Conservation (phyloP, 2,888 invertebrate species). For the Conus canariensis region DNA sequence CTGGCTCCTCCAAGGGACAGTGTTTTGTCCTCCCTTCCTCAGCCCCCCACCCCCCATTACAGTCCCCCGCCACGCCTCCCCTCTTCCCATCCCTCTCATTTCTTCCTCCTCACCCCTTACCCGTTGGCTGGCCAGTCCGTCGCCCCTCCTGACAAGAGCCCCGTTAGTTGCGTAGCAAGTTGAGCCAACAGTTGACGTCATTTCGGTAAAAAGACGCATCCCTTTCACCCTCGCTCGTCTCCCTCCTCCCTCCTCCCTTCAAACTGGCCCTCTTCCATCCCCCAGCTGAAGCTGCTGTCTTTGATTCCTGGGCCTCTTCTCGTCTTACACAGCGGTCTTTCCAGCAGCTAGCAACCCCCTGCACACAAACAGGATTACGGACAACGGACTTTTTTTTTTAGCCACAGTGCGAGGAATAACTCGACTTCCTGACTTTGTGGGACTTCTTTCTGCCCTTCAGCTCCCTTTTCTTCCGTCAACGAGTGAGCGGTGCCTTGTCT, state of each 20-base stretch:
- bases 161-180: slow-evolving; percentile 1
- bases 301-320: background rate
- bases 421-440: background rate
- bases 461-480: background rate
- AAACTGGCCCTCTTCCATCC: background rate
- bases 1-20: background rate
- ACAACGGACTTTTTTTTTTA: too few relatives aligned
- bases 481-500: background rate
- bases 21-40: background rate
- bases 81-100: background rate
- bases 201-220: background rate
- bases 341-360: background rate
- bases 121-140: background rate
- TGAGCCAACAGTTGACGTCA: slow-evolving; percentile 11
- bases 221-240: background rate
- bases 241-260: background rate
- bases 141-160: background rate
- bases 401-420: too few relatives aligned
- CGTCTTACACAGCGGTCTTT: background rate
- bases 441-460: background rate
- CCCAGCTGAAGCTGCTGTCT: background rate
- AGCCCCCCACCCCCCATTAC: background rate
- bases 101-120: slow-evolving; percentile 2
- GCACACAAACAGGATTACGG: too few relatives aligned
- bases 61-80: background rate